Evolutionary conservation across 2,888 invertebrate genomes (phyloP).

Genomic region (Diarsia rubi): DNA sequence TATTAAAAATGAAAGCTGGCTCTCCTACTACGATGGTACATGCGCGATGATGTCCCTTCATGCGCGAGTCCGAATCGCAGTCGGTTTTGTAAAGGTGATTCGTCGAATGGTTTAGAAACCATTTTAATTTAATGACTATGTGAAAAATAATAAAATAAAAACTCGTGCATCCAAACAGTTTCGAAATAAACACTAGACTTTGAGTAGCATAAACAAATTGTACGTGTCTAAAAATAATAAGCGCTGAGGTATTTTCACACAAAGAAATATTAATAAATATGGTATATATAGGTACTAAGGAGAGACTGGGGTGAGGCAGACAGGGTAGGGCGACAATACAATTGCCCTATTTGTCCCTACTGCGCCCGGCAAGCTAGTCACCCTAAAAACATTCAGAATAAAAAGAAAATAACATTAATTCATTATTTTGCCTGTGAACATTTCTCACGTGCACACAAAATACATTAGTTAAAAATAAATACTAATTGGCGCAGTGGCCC

Average conservation of each 20-base stretch:
- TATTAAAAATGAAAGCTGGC: no score
- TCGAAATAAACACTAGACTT: not conserved
- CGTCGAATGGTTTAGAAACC: not conserved
- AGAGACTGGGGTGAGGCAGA: constrained; percentile 36
- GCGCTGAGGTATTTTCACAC: constrained; percentile 5
- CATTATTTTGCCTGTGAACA: not conserved
- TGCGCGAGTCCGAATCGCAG: no score
- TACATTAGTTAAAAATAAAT: not conserved
- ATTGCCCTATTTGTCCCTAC: constrained; percentile 41
- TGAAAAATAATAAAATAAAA: constrained; percentile 23
- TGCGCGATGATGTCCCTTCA: no score
- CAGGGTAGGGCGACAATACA: constrained; percentile 20
- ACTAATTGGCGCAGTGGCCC: no score
- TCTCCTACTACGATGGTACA: no score
- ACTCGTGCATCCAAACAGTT: not conserved
- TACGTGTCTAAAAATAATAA: constrained; percentile 1
- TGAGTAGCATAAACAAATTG: not conserved
- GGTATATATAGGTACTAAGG: constrained; percentile 4
- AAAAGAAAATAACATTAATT: constrained; percentile 1
- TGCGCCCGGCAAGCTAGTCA: constrained; percentile 7
- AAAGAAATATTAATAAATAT: constrained; percentile 24
- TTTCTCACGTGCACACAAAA: not conserved
- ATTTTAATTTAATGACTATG: not conserved
- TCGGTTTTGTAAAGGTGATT: no score
- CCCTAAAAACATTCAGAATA: not conserved